Base-by-base conservation (phyloP, 2,888 invertebrate species). In the Dryobota labecula region DNA sequence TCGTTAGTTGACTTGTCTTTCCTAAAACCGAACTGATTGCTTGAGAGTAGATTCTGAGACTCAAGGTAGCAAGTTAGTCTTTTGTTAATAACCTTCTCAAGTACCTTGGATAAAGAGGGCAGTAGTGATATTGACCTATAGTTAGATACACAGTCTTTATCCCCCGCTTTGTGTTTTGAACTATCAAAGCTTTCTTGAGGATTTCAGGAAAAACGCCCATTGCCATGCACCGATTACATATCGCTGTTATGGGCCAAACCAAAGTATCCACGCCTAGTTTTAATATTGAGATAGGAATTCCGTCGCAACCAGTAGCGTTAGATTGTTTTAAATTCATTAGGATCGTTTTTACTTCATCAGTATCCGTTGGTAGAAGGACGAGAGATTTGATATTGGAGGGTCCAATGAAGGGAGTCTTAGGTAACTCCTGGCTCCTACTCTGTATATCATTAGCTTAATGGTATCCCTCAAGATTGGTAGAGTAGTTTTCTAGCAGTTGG, bases 161-260 rank as follows among this genome's bases (percentile, higher is more conserved):
- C 54, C 56, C 56, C 36, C 36, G 54, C 33, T 33, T 54, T 33
- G 54, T 54, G 33, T 56, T 56, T n/a, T 36, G 56, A 6, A 56
- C 8, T n/a, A n/a, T n/a, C n/a, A n/a, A n/a, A n/a, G n/a, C n/a
- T n/a, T n/a, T n/a, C n/a, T n/a, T n/a, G n/a, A n/a, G n/a, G n/a
- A n/a, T n/a, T n/a, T n/a, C n/a, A n/a, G n/a, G n/a, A n/a, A n/a
- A n/a, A n/a, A n/a, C n/a, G n/a, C n/a, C n/a, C n/a, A n/a, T n/a
- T n/a, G n/a, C n/a, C n/a, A n/a, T n/a, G n/a, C n/a, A n/a, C n/a
- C n/a, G n/a, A n/a, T n/a, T n/a, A n/a, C n/a, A n/a, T n/a, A n/a
- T n/a, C n/a, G n/a, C n/a, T n/a, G n/a, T n/a, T n/a, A n/a, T n/a
- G n/a, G n/a, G n/a, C n/a, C n/a, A n/a, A n/a, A n/a, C n/a, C n/a